Evolutionary conservation across 2,113 vertebrate species (phyloP).

Genomic region (Burhinus bistriatus): DNA sequence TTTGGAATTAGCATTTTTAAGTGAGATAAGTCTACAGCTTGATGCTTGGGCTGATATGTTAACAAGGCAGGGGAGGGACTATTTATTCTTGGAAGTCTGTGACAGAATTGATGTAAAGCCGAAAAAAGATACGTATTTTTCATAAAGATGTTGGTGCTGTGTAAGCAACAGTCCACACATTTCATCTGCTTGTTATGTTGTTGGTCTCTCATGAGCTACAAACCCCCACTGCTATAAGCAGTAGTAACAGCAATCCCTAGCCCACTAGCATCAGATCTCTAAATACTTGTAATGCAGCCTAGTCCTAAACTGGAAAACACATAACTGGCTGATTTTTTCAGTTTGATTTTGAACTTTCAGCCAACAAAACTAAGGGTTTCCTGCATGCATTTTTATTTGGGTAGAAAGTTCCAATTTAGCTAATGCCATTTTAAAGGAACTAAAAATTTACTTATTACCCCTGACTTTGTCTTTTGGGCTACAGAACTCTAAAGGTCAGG

Average conservation of each 20-base stretch:
- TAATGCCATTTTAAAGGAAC: background rate
- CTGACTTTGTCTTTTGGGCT: background rate
- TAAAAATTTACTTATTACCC: background rate
- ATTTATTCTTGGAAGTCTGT: conserved; percentile 39
- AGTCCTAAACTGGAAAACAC: background rate
- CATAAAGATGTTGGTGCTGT: conserved; percentile 37
- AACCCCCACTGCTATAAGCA: conserved; percentile 16
- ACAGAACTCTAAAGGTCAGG: background rate
- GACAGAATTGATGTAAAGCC: conserved; percentile 17
- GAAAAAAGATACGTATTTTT: conserved; percentile 34
- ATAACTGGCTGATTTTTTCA: background rate
- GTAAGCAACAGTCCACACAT: conserved; percentile 55
- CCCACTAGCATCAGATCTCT: background rate
- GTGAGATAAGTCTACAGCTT: background rate
- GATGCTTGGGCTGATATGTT: conserved; percentile 20
- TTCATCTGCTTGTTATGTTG: conserved; percentile 44
- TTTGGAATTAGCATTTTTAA: background rate
- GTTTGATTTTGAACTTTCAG: background rate
- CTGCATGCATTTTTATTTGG: background rate
- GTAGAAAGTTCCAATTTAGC: background rate
- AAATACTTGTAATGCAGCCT: background rate
- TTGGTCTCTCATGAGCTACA: conserved; percentile 3
- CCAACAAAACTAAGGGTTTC: background rate
- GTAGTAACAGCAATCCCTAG: conserved; percentile 18
- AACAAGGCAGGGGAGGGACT: background rate